Conservation (phyloP, 2,888 invertebrate genomes). For the Myopa tessellatipennis region DNA sequence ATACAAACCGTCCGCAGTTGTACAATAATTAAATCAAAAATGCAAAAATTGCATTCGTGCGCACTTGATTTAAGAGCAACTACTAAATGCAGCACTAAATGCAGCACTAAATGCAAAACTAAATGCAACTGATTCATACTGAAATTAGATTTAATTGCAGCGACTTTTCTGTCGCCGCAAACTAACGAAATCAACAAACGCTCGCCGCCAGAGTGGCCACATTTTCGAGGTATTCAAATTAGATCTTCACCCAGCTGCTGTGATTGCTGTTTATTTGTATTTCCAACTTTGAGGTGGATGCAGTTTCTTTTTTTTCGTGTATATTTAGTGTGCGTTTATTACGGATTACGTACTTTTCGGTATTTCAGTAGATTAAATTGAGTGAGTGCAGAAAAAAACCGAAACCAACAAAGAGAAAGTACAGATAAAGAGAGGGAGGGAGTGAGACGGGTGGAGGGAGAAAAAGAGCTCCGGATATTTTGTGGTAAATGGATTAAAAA, state of each 20-base stretch:
- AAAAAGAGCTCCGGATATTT: background rate
- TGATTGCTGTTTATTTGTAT: background rate
- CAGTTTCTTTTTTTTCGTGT: background rate
- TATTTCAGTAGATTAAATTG: constrained; percentile 29
- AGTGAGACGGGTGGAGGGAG: background rate
- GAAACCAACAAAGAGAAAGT: background rate
- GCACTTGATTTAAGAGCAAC: constrained; percentile 33
- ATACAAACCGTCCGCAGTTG: constrained; percentile 16
- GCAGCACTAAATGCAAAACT: constrained; percentile 27
- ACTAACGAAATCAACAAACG: constrained; percentile 3
- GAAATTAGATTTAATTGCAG: background rate
- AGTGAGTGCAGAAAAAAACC: background rate
- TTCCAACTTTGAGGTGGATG: background rate
- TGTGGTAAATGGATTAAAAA: background rate
- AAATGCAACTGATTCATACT: constrained; percentile 32
- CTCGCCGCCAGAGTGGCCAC: constrained; percentile 35
- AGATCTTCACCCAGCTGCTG: constrained; percentile 44
- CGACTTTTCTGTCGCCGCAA: background rate
- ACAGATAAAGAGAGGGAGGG: background rate
- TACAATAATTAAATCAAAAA: constrained; percentile 13
- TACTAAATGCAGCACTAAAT: constrained; percentile 32
- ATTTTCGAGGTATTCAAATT: constrained; percentile 50
- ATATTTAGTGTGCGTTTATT: constrained; percentile 16
- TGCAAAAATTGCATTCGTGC: background rate
- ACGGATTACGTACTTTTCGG: constrained; percentile 8